Evolutionary conservation across 2,797 vertebrate genomes (phyloP), one percentile per base, ranked within the genome.

Genomic region (Coilia nasus): DNA sequence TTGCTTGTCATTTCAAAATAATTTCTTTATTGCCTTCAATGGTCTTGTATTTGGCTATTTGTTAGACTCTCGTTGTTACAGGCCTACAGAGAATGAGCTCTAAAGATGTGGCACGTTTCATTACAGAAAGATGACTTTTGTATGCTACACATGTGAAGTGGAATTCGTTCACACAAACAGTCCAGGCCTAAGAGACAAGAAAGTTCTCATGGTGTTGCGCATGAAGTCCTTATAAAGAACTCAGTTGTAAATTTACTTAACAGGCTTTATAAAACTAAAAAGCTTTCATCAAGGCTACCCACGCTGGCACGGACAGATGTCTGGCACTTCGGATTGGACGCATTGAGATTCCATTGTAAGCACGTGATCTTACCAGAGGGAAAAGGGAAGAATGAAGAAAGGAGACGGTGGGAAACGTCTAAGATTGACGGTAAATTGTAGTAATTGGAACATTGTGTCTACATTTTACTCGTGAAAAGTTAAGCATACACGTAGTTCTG

Each of bases 371-470:
- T 17, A 44, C 35, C 71, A 44, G 71, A 78, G 31, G 71, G 71
- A 78, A 78, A 78, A 78, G 35, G 71, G 35, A 78, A 78, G 71
- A 78, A 78, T 78, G 71, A 78, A 78, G 71, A 78, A 78, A 44
- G 35, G 71, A 78, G 71, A 44, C 19, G 71, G 35, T 10, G 31
- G 71, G 31, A 78, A 78, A 78, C 71, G 71, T 78, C 31, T 44
- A 21, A 78, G 17, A 44, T 17, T 78, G 71, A 78, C 71, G 31
- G 71, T 78, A 78, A 78, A 35, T 78, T 41, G 14, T 35, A 17
- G 67, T 31, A 71, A 71, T 14, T 35, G 19, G 25, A 19, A 78
- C 71, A 78, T 44, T 59, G 31, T 44, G 31, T 78, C 31, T 44
- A 41, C 5, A 78, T 78, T 0, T 41, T 7, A 41, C 17, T 21